Base-by-base conservation (phyloP, 2,797 vertebrate species). In the Cygnus olor region DNA sequence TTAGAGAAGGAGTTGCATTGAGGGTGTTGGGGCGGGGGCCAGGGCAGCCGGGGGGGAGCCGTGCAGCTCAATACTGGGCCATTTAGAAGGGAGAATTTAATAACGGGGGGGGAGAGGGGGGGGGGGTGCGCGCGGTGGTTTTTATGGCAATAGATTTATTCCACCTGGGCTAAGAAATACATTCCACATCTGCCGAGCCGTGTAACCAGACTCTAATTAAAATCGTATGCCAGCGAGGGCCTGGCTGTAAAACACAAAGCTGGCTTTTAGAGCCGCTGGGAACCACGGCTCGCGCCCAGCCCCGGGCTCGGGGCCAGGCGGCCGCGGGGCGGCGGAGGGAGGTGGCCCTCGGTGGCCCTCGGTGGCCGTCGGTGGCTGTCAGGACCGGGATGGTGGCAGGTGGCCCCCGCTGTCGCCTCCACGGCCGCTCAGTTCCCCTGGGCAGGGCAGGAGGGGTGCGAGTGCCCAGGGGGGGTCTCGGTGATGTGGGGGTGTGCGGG, bases 151-250 rank as follows among this genome's bases (percentile, higher is more conserved):
- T 97, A 98, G 98, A 98, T 98, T 98, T 98, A 97, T 98, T 98
- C 98, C 98, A 98, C 97, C 97, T 98, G 98, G 97, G 97, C 95
- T 96, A 92, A 97, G 97, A 96, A 97, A 95, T 94, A 84, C 98
- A 98, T 98, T 98, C 98, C 98, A 98, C 98, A 98, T 98, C 97
- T 97, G 98, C 97, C 93, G 92, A 97, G 96, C 97, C 96, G 90
- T 98, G 97, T 97, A 95, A 98, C 96, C 97, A 97, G 98, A 98
- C 97, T 96, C 98, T 98, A 98, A 99, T 98, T 98, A 97, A 98
- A 98, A 98, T 98, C 97, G 96, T 97, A 98, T 96, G 97, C 97
- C 96, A 97, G 92, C 70, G 92, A 96, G 95, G 96, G 94, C 93
- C 97, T 71, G 92, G 90, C 94, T 88, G 96, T 72, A 79, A 96